phyloP scores from a whole-genome alignment of 2,888 invertebrate genomes.

The Darwinula stevensoni region DNA sequence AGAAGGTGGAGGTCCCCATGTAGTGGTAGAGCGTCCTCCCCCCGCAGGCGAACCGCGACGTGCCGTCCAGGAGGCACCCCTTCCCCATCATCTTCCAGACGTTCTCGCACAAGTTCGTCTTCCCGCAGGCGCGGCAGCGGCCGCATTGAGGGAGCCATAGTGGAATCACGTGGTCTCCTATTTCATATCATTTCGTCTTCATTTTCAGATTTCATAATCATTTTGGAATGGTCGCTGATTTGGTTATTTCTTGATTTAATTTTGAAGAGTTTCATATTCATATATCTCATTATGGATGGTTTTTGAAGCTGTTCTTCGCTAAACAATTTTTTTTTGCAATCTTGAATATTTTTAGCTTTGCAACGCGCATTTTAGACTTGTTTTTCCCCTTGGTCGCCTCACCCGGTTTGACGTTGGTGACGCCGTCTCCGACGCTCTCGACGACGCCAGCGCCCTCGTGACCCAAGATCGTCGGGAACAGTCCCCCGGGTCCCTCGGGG shows the following conservation, averaged over 20 bases:
- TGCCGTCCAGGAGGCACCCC: slow-evolving; percentile 77
- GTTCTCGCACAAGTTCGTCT: slow-evolving; percentile 89
- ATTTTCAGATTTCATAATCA: slow-evolving; percentile 4
- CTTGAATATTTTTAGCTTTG: too few relatives aligned
- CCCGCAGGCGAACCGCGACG: slow-evolving; percentile 49
- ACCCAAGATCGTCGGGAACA: slow-evolving; percentile 72
- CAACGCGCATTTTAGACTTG: too few relatives aligned
- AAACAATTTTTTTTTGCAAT: too few relatives aligned
- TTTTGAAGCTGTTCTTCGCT: too few relatives aligned
- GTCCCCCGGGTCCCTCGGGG: slow-evolving; percentile 68
- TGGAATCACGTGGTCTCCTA: slow-evolving; percentile 85
- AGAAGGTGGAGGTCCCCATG: slow-evolving; percentile 90
- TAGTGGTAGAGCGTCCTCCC: slow-evolving; percentile 55
- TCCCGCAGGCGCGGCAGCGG: slow-evolving; percentile 86
- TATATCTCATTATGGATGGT: slow-evolving; percentile 5
- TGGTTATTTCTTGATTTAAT: too few relatives aligned
- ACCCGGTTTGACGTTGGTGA: slow-evolving; percentile 53
- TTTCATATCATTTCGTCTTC: background rate
- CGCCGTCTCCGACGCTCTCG: slow-evolving; percentile 82
- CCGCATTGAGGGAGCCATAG: slow-evolving; percentile 87
- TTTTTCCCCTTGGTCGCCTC: slow-evolving; percentile 1
- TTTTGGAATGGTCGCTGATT: slow-evolving; percentile 9
- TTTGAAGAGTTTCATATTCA: slow-evolving; percentile 6
- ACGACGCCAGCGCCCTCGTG: slow-evolving; percentile 92
- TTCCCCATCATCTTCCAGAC: slow-evolving; percentile 47